These are phyloP conservation scores for Dasysyrphus tricinctus DNA, from an alignment of 2,888 invertebrate genomes.

Conservation along the genomic window DNA sequence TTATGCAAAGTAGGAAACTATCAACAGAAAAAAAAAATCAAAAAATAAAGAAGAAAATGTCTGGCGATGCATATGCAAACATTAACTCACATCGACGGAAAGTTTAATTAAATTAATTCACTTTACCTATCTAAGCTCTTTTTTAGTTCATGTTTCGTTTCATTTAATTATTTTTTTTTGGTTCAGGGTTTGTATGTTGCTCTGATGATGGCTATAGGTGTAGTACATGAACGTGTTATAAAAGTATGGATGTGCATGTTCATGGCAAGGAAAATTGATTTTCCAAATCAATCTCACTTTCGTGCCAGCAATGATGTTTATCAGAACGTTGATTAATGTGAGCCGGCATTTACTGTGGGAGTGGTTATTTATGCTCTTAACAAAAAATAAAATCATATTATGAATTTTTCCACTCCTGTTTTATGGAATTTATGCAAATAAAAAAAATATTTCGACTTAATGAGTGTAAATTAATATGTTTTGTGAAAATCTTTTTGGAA, in stretches of 20 bases:
- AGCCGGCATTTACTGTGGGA: constrained; percentile 34
- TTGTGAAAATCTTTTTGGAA: constrained; percentile 33
- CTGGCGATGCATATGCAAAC: constrained; percentile 61
- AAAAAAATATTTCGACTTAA: constrained; percentile 13
- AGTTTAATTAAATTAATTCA: constrained; percentile 72
- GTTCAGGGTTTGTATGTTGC: constrained; percentile 20
- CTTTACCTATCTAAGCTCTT: constrained; percentile 28
- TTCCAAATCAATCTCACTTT: constrained; percentile 70
- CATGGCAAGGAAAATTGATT: constrained; percentile 61
- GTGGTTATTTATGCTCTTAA: constrained; percentile 19
- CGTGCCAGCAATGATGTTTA: constrained; percentile 58
- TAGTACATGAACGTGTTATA: not conserved
- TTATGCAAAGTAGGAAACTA: constrained; percentile 49
- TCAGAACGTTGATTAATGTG: constrained; percentile 69
- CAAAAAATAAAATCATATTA: constrained; percentile 14
- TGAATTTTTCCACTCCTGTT: constrained; percentile 37
- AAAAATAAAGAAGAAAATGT: constrained; percentile 1
- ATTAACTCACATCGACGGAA: constrained; percentile 43
- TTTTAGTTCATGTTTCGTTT: constrained; percentile 45
- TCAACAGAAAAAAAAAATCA: not conserved
- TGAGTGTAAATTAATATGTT: constrained; percentile 44
- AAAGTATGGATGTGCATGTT: constrained; percentile 5
- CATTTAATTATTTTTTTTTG: constrained; percentile 32
- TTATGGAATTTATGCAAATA: constrained; percentile 3
- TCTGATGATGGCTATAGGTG: not conserved